phyloP scores from a whole-genome alignment of 2,113 vertebrate genomes.

The Phalacrocorax carbo region DNA sequence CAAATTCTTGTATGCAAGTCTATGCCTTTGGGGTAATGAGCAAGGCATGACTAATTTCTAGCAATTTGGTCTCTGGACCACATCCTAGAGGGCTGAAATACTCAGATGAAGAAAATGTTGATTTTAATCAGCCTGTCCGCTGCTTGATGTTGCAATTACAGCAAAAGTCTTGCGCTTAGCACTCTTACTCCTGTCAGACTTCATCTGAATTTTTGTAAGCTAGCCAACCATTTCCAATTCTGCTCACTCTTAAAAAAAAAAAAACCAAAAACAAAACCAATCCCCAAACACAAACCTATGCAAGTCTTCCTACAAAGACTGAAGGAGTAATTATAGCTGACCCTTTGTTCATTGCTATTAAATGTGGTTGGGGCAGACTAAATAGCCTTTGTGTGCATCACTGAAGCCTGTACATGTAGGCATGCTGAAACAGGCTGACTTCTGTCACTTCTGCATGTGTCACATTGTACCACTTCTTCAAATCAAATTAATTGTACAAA shows the following conservation, averaged over 20 bases:
- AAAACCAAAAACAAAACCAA: not conserved
- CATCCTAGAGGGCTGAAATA: not conserved
- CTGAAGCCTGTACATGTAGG: not conserved
- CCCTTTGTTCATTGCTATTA: not conserved
- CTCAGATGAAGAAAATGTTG: not conserved
- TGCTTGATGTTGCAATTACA: constrained; percentile 3
- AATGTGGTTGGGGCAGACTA: not conserved
- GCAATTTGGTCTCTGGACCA: not conserved
- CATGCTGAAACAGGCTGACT: not conserved
- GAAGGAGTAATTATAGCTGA: not conserved
- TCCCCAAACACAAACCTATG: not conserved
- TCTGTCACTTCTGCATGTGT: not conserved
- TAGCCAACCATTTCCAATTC: not conserved
- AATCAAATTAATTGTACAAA: not conserved
- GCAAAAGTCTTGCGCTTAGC: not conserved
- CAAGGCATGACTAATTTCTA: not conserved
- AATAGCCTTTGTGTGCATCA: not conserved
- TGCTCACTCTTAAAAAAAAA: not conserved
- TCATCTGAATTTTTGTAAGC: not conserved
- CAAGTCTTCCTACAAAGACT: not conserved
- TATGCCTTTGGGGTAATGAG: not conserved
- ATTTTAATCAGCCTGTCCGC: not conserved
- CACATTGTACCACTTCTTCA: accelerated
- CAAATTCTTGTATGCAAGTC: not conserved
- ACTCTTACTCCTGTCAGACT: not conserved